A percentile compares a stretch with the other conserved stretches of the same genome.
Conservation (phyloP, 2,888 invertebrate species). For the Agriopis leucophaearia region DNA sequence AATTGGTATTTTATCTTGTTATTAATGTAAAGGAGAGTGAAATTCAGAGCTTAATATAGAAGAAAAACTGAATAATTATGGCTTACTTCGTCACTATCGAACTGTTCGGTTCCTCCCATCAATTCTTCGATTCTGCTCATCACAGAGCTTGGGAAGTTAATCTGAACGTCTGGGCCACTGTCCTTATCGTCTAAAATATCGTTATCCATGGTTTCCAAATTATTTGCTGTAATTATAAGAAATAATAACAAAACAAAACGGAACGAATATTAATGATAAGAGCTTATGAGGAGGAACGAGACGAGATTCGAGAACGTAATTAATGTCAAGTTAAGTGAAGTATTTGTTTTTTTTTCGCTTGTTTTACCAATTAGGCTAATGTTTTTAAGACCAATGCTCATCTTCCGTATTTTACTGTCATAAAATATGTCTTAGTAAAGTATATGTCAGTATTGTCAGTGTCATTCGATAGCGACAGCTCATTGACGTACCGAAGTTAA, state of each 20-base stretch:
- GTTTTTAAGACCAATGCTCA: no score
- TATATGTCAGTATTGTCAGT: no score
- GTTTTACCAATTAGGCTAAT: no score
- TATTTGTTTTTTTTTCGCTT: no score
- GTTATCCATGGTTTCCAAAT: constrained; percentile 65
- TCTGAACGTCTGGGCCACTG: constrained; percentile 78
- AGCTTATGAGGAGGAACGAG: no score
- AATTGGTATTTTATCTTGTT: neutral
- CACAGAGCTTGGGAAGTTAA: constrained; percentile 93
- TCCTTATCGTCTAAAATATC: constrained; percentile 78
- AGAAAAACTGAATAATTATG: constrained; percentile 8
- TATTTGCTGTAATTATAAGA: constrained; percentile 21
- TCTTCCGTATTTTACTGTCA: no score
- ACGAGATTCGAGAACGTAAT: no score
- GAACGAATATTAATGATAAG: no score
- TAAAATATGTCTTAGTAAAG: no score
- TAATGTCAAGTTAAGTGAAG: no score
- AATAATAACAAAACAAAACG: constrained; percentile 22
- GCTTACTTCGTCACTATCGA: constrained; percentile 89
- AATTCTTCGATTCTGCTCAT: constrained; percentile 96
- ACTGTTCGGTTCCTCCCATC: constrained; percentile 95
- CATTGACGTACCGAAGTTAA: no score
- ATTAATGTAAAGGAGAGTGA: neutral
- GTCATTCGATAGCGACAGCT: no score
- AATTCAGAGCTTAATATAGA: constrained; percentile 89